phyloP scores from a whole-genome alignment of 2,797 vertebrate species.

The Saxicola maurus region DNA sequence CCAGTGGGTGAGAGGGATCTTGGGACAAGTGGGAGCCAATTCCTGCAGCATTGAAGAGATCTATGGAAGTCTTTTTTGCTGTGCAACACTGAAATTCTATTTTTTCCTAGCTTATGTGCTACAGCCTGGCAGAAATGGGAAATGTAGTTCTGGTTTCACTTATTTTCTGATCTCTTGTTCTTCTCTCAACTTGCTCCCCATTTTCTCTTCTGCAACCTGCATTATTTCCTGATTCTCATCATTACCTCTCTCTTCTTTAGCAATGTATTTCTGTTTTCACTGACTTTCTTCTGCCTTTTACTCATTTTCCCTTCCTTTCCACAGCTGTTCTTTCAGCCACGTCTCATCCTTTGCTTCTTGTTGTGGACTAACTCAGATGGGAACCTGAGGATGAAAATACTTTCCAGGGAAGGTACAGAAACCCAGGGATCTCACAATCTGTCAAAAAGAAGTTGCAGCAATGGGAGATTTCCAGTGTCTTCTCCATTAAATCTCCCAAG shows the following conservation, averaged over 20 bases:
- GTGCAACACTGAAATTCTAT: not conserved
- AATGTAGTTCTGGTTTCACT: not conserved
- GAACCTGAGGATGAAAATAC: not conserved
- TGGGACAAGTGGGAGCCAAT: not conserved
- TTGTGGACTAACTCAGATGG: not conserved
- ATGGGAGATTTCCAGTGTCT: conserved; percentile 24
- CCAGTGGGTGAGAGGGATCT: not conserved
- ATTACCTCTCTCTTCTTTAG: not conserved
- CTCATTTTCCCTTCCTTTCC: not conserved
- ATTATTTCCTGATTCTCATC: not conserved
- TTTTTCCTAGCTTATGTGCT: not conserved
- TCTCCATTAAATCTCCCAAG: conserved; percentile 53
- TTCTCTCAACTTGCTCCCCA: not conserved
- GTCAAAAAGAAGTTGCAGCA: not conserved
- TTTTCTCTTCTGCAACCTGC: not conserved
- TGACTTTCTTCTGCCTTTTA: not conserved
- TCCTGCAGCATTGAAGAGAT: not conserved
- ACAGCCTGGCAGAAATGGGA: not conserved
- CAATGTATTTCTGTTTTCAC: not conserved
- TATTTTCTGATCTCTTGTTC: not conserved
- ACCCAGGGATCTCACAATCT: not conserved
- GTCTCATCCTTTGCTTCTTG: not conserved
- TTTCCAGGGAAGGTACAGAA: not conserved
- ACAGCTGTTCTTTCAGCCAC: not conserved
- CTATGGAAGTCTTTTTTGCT: not conserved